phyloP scores from a whole-genome alignment of 2,113 vertebrate genomes.

The Elachura formosa region DNA sequence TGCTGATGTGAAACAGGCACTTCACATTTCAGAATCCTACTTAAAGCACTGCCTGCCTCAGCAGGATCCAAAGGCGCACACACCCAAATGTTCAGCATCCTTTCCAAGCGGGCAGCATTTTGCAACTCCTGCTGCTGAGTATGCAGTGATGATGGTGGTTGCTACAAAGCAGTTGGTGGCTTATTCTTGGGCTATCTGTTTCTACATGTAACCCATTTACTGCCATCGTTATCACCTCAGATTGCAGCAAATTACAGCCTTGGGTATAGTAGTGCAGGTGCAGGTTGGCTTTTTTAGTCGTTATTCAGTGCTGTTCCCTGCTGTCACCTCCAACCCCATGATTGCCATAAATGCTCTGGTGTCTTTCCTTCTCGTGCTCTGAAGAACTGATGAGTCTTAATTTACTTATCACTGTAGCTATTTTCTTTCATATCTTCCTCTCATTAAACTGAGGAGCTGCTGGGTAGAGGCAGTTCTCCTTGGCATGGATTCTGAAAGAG shows the following conservation, averaged over 20 bases:
- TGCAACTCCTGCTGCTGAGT: conserved; percentile 52
- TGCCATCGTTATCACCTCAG: conserved; percentile 66
- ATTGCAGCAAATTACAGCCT: conserved; percentile 61
- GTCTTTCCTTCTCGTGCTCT: conserved; percentile 39
- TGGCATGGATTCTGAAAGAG: background rate
- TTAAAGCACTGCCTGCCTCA: background rate
- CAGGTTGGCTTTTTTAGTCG: conserved; percentile 61
- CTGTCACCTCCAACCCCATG: conserved; percentile 19
- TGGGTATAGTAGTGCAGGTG: conserved; percentile 55
- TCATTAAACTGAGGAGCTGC: background rate
- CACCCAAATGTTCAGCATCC: background rate
- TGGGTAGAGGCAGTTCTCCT: background rate
- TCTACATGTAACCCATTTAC: conserved; percentile 69
- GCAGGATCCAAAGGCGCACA: background rate
- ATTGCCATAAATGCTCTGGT: conserved; percentile 39
- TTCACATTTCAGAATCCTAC: background rate
- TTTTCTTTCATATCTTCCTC: conserved; percentile 52
- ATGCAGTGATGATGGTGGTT: conserved; percentile 59
- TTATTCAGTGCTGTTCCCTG: conserved; percentile 48
- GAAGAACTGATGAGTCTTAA: conserved; percentile 26
- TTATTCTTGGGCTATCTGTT: conserved; percentile 80
- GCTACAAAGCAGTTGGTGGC: conserved; percentile 75
- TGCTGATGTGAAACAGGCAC: background rate
- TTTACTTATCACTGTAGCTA: conserved; percentile 1
- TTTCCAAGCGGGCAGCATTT: conserved; percentile 6